Percentiles rank a stretch among this genome's conserved stretches.
Evolutionary conservation across 2,113 vertebrate species (phyloP).

Genomic region (Mesembrinibis cayennensis): DNA sequence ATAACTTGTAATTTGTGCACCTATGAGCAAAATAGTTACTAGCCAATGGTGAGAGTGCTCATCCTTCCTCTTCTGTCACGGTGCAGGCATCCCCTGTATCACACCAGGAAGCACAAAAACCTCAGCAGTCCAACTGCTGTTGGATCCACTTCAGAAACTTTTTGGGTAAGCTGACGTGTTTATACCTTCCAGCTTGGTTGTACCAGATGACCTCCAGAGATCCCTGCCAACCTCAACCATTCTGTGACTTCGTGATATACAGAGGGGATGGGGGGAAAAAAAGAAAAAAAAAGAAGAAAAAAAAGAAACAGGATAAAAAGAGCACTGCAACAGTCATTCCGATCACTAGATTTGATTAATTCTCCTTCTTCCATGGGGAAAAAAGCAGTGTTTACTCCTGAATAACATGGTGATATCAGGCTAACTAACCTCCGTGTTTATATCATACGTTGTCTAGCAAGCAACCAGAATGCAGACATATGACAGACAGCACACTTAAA

Average conservation of each 20-base stretch:
- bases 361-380: background rate
- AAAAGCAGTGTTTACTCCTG: background rate
- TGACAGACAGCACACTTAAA: background rate
- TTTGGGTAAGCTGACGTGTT: background rate
- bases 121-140: background rate
- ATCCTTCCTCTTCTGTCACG: background rate
- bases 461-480: background rate
- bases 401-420: background rate
- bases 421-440: background rate
- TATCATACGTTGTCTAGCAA: background rate
- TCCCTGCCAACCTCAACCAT: background rate
- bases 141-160: background rate
- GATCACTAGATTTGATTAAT: background rate
- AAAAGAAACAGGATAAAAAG: background rate
- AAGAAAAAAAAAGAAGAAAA: background rate
- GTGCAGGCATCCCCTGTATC: no score
- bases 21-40: background rate
- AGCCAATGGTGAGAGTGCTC: no score
- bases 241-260: background rate
- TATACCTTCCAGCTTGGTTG: background rate
- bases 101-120: background rate
- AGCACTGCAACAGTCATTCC: background rate
- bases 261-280: background rate
- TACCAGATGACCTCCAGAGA: background rate
- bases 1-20: background rate